These are phyloP conservation scores for Gallinago undulata DNA, from an alignment of 2,113 vertebrate species.

Conservation along the genomic window DNA sequence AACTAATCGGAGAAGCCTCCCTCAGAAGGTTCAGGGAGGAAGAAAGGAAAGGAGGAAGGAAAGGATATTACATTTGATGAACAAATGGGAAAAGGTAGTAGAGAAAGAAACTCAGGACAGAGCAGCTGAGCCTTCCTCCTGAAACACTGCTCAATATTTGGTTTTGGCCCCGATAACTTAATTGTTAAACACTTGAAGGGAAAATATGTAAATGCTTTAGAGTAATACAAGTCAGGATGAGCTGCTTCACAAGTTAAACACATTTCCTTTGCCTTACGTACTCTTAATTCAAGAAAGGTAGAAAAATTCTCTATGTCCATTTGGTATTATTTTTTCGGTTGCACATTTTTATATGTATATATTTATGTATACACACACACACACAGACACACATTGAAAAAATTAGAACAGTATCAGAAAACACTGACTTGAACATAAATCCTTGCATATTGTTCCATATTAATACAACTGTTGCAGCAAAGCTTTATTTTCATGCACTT, in stretches of 20 bases:
- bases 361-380: background rate
- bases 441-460: background rate
- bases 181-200: background rate
- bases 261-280: background rate
- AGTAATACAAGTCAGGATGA: background rate
- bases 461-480: background rate
- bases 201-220: background rate
- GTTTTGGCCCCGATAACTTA: background rate
- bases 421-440: background rate
- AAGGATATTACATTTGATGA: background rate
- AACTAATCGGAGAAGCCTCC: background rate
- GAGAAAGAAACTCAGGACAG: background rate
- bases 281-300: background rate
- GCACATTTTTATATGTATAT: background rate
- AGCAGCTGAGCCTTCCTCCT: background rate
- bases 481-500: background rate
- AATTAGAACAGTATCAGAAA: background rate
- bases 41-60: background rate
- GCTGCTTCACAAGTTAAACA: background rate
- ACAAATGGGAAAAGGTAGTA: background rate
- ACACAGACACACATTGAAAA: background rate
- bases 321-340: background rate
- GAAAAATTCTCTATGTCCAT: background rate
- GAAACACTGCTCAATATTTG: background rate
- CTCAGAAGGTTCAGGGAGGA: background rate